A percentile compares a stretch with the other conserved stretches of the same genome.
Evolutionary conservation across 2,113 vertebrate genomes (phyloP).

Genomic region (Acrocephalus arundinaceus): DNA sequence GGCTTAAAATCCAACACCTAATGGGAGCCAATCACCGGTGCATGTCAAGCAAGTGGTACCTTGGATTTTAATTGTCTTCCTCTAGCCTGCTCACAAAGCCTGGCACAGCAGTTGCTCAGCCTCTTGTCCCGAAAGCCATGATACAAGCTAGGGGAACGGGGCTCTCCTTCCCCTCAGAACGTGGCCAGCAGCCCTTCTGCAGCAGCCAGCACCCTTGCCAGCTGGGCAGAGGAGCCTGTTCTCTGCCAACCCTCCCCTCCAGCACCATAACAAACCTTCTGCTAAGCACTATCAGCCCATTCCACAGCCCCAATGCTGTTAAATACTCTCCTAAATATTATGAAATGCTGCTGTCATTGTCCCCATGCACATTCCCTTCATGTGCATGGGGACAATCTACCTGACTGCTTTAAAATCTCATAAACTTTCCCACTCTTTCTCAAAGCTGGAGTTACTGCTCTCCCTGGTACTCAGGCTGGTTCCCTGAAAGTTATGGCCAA

Average conservation of each 20-base stretch:
- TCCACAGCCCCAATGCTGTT: background rate
- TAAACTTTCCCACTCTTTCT: conserved; percentile 11
- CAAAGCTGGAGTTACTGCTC: conserved; percentile 16
- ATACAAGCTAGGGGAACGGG: background rate
- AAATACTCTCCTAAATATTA: conserved; percentile 50
- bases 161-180: background rate
- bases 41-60: background rate
- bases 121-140: background rate
- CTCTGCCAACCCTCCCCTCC: background rate
- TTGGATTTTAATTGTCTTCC: conserved; percentile 1
- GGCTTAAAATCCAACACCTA: conserved; percentile 4
- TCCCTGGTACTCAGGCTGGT: background rate
- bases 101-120: background rate
- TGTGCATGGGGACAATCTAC: background rate
- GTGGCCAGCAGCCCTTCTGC: background rate
- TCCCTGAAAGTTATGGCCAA: background rate
- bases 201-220: background rate
- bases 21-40: background rate
- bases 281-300: background rate
- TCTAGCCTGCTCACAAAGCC: background rate
- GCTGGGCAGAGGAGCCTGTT: background rate
- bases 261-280: background rate
- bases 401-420: conserved; percentile 40
- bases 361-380: background rate
- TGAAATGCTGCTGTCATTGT: background rate